Conservation (phyloP, 2,113 vertebrate genomes). For the Megalops atlanticus region DNA sequence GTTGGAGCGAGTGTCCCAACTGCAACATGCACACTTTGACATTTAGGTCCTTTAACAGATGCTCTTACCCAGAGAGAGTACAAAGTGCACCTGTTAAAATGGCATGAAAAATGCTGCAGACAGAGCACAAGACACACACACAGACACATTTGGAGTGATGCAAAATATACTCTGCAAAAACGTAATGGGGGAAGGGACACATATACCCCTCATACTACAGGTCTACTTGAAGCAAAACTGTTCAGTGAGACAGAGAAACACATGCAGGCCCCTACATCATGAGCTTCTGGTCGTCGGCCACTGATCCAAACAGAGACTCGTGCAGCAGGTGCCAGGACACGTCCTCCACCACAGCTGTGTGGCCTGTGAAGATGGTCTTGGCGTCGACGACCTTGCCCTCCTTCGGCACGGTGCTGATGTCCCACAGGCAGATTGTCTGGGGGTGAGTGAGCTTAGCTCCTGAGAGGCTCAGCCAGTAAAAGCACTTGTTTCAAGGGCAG, state of each 20-base stretch:
- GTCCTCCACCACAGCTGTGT: conserved; percentile 94
- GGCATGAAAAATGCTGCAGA: too few relatives aligned
- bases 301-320: conserved; percentile 92
- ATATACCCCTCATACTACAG: too few relatives aligned
- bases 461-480: too few relatives aligned
- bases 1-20: conserved; percentile 95
- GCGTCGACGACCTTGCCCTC: conserved; percentile 96
- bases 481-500: too few relatives aligned
- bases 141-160: too few relatives aligned
- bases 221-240: too few relatives aligned
- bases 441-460: not conserved
- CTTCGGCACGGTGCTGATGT: conserved; percentile 94
- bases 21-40: conserved; percentile 51
- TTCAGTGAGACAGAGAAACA: not conserved
- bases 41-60: too few relatives aligned
- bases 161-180: too few relatives aligned
- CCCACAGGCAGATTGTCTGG: conserved; percentile 96
- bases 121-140: too few relatives aligned
- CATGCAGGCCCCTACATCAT: conserved; percentile 87
- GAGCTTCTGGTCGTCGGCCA: conserved; percentile 95
- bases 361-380: conserved; percentile 96
- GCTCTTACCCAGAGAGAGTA: too few relatives aligned
- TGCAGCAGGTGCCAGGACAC: conserved; percentile 96
- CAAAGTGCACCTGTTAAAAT: too few relatives aligned
- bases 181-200: too few relatives aligned